Conservation (phyloP, 2,797 vertebrate genomes). For the Enoplosus armatus region DNA sequence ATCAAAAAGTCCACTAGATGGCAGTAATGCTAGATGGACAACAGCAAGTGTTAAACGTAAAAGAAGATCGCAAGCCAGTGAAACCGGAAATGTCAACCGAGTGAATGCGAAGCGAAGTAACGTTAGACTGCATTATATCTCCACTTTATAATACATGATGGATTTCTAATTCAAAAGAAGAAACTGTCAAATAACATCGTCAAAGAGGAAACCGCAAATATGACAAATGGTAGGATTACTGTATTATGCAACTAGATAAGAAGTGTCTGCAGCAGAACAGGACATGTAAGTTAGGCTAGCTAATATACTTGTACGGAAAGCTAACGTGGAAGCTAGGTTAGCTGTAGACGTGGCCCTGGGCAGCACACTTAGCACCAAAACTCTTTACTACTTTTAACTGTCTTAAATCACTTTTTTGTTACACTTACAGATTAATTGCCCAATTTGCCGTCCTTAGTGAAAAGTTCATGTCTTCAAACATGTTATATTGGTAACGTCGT, state of each 20-base stretch:
- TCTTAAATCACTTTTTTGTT: background rate
- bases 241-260: background rate
- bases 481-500: background rate
- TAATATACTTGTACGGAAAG: conserved; percentile 31
- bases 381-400: background rate
- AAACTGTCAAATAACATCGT: conserved; percentile 33
- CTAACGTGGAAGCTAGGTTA: conserved; percentile 58
- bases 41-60: background rate
- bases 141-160: conserved; percentile 62
- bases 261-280: background rate
- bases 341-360: conserved; percentile 82
- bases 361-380: conserved; percentile 1
- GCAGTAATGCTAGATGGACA: background rate
- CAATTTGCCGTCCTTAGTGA: background rate
- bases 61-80: conserved; percentile 37
- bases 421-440: background rate
- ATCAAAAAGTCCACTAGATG: conserved; percentile 43
- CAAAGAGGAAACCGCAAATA: conserved; percentile 70
- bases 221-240: conserved; percentile 86
- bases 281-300: conserved; percentile 31
- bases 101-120: conserved; percentile 35
- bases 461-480: background rate
- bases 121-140: conserved; percentile 6
- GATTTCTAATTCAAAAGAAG: conserved; percentile 49
- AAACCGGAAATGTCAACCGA: conserved; percentile 74